These are phyloP conservation scores for Thaleichthys pacificus DNA, from an alignment of 2,797 vertebrate species.

Conservation along the genomic window DNA sequence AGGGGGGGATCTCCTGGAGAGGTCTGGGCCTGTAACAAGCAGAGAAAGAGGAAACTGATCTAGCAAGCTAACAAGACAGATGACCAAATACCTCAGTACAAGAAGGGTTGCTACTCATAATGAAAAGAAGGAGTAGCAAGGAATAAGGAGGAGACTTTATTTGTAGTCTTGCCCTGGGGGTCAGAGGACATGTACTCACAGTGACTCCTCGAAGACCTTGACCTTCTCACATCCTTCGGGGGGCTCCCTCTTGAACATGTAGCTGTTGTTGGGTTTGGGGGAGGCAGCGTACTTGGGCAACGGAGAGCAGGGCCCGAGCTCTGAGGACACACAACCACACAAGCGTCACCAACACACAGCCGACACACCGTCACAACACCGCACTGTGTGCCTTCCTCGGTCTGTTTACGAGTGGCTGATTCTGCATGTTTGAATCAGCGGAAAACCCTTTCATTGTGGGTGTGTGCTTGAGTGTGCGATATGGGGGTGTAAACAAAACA, in stretches of 20 bases:
- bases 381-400: neutral
- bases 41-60: neutral
- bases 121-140: too few species aligned
- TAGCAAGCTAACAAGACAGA: neutral
- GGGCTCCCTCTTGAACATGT: constrained; percentile 98
- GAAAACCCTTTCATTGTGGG: neutral
- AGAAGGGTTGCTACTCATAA: neutral
- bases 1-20: constrained; percentile 91
- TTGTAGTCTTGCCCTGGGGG: neutral
- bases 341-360: neutral
- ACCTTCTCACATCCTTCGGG: constrained; percentile 97
- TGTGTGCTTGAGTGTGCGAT: neutral
- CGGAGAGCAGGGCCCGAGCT: constrained; percentile 92
- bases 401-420: neutral
- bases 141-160: too few species aligned
- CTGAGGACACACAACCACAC: constrained; percentile 64
- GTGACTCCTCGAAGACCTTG: constrained; percentile 92
- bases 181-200: constrained; percentile 77
- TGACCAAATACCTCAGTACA: neutral
- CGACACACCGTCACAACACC: neutral
- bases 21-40: constrained; percentile 82
- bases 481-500: neutral
- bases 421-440: neutral
- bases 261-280: constrained; percentile 98
- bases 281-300: constrained; percentile 97